These are phyloP conservation scores for Lepidurus packardi DNA, from an alignment of 1,140 invertebrate species.

Conservation along the genomic window DNA sequence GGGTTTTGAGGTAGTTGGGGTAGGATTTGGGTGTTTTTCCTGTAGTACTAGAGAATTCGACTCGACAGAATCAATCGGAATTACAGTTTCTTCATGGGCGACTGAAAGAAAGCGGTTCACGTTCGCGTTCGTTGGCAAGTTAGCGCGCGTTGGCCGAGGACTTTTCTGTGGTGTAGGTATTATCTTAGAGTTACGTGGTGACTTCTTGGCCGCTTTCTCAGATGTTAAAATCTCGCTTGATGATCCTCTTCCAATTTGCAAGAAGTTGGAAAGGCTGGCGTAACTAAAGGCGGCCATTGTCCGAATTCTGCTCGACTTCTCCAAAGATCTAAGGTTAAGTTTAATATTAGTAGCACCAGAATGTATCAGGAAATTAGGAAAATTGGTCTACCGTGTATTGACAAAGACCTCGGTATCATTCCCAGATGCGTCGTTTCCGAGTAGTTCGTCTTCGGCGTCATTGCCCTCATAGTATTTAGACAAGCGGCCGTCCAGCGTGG, in stretches of 20 bases:
- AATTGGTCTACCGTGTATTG: neutral
- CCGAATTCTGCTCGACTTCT: neutral
- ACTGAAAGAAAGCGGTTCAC: neutral
- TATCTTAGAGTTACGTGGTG: neutral
- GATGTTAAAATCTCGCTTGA: neutral
- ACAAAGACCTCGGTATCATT: neutral
- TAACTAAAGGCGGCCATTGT: neutral
- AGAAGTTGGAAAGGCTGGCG: constrained; percentile 3
- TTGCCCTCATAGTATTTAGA: neutral
- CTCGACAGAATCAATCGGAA: neutral
- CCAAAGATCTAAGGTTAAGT: neutral
- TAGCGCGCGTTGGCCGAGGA: neutral
- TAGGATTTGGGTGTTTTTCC: no score
- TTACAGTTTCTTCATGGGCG: neutral
- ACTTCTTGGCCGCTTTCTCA: neutral
- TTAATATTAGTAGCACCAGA: neutral
- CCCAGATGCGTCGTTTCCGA: neutral
- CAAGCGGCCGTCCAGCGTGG: neutral
- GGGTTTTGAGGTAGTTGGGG: neutral
- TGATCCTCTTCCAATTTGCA: neutral
- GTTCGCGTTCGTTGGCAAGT: constrained; percentile 9
- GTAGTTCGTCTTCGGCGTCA: neutral
- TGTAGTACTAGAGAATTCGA: neutral
- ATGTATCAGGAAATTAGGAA: no score
- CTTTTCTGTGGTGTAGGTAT: neutral